A percentile compares a stretch with the other conserved stretches of the same genome.
Evolutionary conservation across 1,140 invertebrate species (phyloP).

Genomic region (Camponotus pennsylvanicus): DNA sequence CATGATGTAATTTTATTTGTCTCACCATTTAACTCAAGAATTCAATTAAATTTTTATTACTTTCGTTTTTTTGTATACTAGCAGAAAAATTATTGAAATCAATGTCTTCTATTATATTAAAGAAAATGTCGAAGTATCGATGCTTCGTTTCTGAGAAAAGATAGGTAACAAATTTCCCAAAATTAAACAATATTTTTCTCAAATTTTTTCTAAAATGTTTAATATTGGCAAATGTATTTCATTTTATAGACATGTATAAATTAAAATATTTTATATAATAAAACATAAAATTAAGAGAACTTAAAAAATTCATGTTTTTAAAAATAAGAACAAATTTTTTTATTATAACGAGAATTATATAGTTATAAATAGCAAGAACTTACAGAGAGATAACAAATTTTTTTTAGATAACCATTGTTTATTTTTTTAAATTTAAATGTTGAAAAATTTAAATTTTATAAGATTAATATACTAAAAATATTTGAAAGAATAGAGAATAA

Average conservation of each 20-base stretch:
- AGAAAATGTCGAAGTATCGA: neutral
- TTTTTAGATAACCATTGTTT: too few species aligned
- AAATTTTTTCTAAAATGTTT: neutral
- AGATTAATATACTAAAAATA: constrained; percentile 4
- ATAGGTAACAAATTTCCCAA: neutral
- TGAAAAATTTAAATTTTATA: too few species aligned
- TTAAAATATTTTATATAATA: neutral
- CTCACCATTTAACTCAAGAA: neutral
- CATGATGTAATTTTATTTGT: constrained; percentile 15
- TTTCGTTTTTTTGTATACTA: neutral
- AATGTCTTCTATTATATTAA: neutral
- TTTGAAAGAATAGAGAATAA: neutral
- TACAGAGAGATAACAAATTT: too few species aligned
- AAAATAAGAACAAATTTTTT: neutral
- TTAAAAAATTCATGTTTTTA: neutral
- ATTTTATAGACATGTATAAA: neutral
- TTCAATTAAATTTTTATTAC: constrained; percentile 19
- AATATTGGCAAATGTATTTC: neutral
- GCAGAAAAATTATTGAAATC: neutral
- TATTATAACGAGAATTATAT: too few species aligned
- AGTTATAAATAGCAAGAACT: too few species aligned
- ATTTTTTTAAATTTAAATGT: too few species aligned
- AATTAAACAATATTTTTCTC: neutral
- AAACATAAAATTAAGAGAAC: neutral
- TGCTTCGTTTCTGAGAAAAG: neutral